Conservation (phyloP, 2,888 invertebrate genomes). For the Drosophila birchii region DNA sequence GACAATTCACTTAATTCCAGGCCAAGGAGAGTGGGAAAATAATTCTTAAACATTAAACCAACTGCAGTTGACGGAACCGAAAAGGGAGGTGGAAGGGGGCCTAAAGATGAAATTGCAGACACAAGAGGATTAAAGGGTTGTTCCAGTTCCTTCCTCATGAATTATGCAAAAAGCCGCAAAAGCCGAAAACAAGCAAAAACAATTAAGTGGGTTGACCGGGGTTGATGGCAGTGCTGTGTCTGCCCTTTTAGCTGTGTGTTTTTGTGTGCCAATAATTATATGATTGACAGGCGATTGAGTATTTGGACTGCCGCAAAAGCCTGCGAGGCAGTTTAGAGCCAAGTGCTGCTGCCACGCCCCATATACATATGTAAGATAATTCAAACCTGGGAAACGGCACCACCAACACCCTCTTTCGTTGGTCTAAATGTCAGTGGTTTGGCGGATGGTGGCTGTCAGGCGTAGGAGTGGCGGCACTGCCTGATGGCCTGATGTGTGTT, state of each 20-base stretch:
- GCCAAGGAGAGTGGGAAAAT: constrained; percentile 54
- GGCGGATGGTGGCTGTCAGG: constrained; percentile 4
- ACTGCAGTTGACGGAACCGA: constrained; percentile 32
- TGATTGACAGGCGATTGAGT: constrained; percentile 65
- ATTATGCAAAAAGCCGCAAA: constrained; percentile 43
- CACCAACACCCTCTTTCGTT: background rate
- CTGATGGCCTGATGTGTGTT: constrained; percentile 28
- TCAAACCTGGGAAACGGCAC: constrained; percentile 14
- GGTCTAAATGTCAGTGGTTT: constrained; percentile 18
- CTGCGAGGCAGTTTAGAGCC: constrained; percentile 31
- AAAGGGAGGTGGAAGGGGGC: background rate
- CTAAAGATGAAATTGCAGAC: constrained; percentile 14
- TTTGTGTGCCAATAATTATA: constrained; percentile 35
- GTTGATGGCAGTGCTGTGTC: background rate
- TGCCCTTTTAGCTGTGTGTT: background rate
- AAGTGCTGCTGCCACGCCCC: constrained; percentile 20
- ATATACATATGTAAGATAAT: constrained; percentile 17
- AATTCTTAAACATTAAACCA: constrained; percentile 35
- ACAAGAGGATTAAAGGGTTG: constrained; percentile 35
- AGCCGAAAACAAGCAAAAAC: constrained; percentile 50
- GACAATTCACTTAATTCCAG: constrained; percentile 74
- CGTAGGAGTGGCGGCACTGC: background rate
- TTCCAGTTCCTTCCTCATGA: constrained; percentile 37
- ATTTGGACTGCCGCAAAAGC: constrained; percentile 8
- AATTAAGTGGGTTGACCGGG: constrained; percentile 31